Evolutionary conservation across 2,888 invertebrate species (phyloP), one percentile per base, ranked within the genome.

Genomic region (Argyresthia goedartella): DNA sequence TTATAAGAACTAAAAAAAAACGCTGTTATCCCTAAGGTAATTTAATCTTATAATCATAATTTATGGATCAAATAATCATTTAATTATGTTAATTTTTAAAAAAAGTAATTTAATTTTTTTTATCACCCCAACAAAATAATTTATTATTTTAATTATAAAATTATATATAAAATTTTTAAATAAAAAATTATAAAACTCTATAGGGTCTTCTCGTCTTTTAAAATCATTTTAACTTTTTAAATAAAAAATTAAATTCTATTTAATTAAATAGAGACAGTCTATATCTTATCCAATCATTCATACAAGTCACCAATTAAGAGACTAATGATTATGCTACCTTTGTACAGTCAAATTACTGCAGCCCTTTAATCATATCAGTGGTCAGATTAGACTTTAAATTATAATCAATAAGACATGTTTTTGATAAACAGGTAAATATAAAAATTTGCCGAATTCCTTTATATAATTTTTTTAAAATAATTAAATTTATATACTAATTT

Each of bases 11-110:
- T 93, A 88, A 90, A 80, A 81, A 90, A 90, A 89, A 89, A 92
- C 90, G 91, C 92, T 93, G 92, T 93, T 93, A 93, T 92, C 92
- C 92, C 91, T 91, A 91, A 90, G 90, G 92, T 92, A 92, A 91
- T 89, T 93, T 90, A 80, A 80, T 88, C 89, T 89, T 89, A 59
- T 89, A 89, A 89, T 89, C 88, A 81, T 67, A 81, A 89, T 65
- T 69, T 78, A 62, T 84, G 88, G 89, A 89, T 89, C 89, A 88
- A 65, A 58, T 59, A 81, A 9, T 78, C 88, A 88, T 61, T 67
- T 68, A 77, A 74, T 53, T 54, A 67, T 76, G 74, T 60, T 50
- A 61, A 64, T 69, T 69, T 55, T 56, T 13, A 68, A 66, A 79
- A 87, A 88, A 89, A 88, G 87, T 89, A 89, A 55, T 57, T 62